Evolutionary conservation across 2,113 vertebrate genomes (phyloP), one percentile per base, ranked within the genome.

Genomic region (Chaetura pelagica): DNA sequence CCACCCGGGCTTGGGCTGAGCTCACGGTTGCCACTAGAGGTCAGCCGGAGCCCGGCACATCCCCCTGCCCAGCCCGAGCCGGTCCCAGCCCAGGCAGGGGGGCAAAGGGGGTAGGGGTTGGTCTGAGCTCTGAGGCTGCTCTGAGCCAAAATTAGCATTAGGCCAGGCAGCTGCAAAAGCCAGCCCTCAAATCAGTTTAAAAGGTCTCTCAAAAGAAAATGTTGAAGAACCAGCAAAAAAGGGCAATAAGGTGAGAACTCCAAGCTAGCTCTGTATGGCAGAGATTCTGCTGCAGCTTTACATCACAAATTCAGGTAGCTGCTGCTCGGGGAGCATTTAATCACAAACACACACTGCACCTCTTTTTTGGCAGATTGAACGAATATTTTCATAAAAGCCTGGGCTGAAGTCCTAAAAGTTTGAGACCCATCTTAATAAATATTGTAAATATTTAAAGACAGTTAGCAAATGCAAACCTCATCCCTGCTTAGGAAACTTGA

Each of bases 21-120:
- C 13, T 54, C 21, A 4, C 9, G 5, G 10, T 12, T 64, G 19
- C 93, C 82, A 86, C 77, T 67, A 97, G 94, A 15, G 61, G 91
- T 93, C 85, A 96, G 72, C 29, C 71, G 73, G 73, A 96, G 79
- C 93, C 88, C 90, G 15, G 46, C 30, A 80, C 87, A 57, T 55
- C 26, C 52, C 52, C 52, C 27, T 15, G 51, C 24, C 24, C 32
- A 35, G 19, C 18, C 27, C 52, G 7, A 58, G 46, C 44, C 38
- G 10, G 8, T 10, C 20, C 48, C 48, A 49, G 48, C 40, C 40
- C 18, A 46, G 44, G 18, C 44, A 46, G 44, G 44, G 48, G 20
- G 48, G 40, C 10, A 42, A 17, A 19, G 10, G 51, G 23, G 15
- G n/a, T 15, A 23, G 13, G 46, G 46, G 13, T 48, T 34, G 7